phyloP scores from a whole-genome alignment of 2,888 invertebrate genomes.

The Esperia sulphurella region DNA sequence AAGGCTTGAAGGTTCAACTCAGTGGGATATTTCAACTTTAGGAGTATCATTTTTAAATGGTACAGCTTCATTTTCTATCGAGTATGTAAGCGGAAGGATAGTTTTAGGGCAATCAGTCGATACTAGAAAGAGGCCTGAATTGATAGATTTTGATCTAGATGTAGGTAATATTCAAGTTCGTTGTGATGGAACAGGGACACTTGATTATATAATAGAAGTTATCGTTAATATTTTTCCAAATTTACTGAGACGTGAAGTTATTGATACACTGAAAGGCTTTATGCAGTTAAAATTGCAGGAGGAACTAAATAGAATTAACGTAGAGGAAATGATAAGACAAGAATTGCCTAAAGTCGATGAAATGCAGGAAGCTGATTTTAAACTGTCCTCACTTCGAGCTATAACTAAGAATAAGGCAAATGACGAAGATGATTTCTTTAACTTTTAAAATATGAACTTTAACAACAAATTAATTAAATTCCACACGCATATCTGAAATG shows the following conservation, averaged over 20 bases:
- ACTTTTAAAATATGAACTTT: slow-evolving; percentile 56
- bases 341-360: slow-evolving; percentile 83
- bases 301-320: slow-evolving; percentile 85
- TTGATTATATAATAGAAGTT: slow-evolving; percentile 92
- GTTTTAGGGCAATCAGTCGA: slow-evolving; percentile 88
- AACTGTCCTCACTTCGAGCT: slow-evolving; percentile 53
- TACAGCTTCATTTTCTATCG: slow-evolving; percentile 87
- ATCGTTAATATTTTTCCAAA: slow-evolving; percentile 90
- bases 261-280: slow-evolving; percentile 90
- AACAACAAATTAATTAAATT: no score
- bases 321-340: slow-evolving; percentile 85
- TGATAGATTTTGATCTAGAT: slow-evolving; percentile 88
- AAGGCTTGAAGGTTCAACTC: slow-evolving; percentile 85
- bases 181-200: slow-evolving; percentile 91
- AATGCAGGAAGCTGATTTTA: slow-evolving; percentile 70
- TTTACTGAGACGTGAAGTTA: slow-evolving; percentile 90
- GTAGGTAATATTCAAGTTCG: slow-evolving; percentile 91
- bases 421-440: slow-evolving; percentile 71
- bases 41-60: slow-evolving; percentile 86
- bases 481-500: no score
- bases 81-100: slow-evolving; percentile 85
- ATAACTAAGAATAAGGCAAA: slow-evolving; percentile 28
- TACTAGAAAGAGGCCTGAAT: slow-evolving; percentile 83
- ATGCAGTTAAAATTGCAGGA: slow-evolving; percentile 85
- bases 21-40: slow-evolving; percentile 87